These are phyloP conservation scores for Drosophila lacertosa DNA, from an alignment of 1,140 invertebrate species.

Conservation along the genomic window DNA sequence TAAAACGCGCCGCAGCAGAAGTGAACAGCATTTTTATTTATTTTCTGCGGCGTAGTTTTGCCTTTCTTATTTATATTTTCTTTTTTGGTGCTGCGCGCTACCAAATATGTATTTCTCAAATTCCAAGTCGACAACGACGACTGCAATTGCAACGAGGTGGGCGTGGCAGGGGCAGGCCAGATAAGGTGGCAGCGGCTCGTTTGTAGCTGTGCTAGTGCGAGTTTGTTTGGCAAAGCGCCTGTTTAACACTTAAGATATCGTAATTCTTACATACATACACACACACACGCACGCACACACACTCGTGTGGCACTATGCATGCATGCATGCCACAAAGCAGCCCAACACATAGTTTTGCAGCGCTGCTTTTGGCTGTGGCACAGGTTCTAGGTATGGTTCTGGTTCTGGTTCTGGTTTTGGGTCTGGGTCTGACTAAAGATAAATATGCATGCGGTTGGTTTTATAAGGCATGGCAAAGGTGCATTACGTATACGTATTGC, in stretches of 20 bases:
- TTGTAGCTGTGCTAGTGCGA: constrained; percentile 52
- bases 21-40: constrained; percentile 79
- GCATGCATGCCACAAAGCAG: constrained; percentile 49
- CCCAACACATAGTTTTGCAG: constrained; percentile 17
- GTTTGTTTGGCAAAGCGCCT: constrained; percentile 80
- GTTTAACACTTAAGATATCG: constrained; percentile 82
- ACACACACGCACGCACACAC: constrained; percentile 25
- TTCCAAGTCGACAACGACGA: constrained; percentile 33
- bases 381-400: constrained; percentile 6
- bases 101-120: constrained; percentile 41
- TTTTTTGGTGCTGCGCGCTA: constrained; percentile 9
- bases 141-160: constrained; percentile 51
- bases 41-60: constrained; percentile 68
- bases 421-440: constrained; percentile 57
- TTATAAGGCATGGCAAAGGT: constrained; percentile 61
- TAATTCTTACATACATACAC: constrained; percentile 64
- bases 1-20: constrained; percentile 71
- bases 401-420: constrained; percentile 12
- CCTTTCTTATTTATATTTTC: constrained; percentile 21
- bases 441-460: constrained; percentile 78
- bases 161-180: constrained; percentile 45
- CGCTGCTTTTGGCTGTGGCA: constrained; percentile 8
- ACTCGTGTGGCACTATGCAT: background rate
- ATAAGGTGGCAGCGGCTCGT: constrained; percentile 57
- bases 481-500: constrained; percentile 55